These are phyloP conservation scores for Sapajus apella DNA, from an alignment of 2,113 vertebrate species.

Conservation along the genomic window DNA sequence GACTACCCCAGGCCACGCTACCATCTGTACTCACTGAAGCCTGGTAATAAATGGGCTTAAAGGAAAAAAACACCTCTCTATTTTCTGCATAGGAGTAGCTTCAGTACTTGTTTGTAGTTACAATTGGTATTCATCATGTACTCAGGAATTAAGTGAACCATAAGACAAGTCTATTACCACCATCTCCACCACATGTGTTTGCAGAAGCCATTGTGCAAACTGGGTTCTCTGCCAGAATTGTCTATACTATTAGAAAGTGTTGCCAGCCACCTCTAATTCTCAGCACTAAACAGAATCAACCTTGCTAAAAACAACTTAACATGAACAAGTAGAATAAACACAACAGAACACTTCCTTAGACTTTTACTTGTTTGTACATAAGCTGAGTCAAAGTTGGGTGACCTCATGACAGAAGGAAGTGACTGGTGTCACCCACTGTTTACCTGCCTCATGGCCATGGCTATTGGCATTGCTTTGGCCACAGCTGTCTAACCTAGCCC, in stretches of 20 bases:
- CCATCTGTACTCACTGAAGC: background rate
- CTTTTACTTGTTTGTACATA: background rate
- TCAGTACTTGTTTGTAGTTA: background rate
- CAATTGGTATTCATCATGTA: background rate
- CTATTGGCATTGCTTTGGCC: background rate
- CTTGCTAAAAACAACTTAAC: background rate
- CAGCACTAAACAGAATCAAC: background rate
- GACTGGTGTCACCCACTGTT: background rate
- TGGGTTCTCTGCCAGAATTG: background rate
- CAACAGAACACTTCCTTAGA: background rate
- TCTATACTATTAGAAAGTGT: background rate
- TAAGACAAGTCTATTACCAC: background rate
- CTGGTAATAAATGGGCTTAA: background rate
- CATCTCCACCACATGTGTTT: background rate
- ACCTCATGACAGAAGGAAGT: conserved; percentile 16
- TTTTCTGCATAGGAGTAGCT: background rate
- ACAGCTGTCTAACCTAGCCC: background rate
- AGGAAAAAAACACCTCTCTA: background rate
- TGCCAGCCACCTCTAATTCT: background rate
- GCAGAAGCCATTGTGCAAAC: background rate
- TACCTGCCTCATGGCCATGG: background rate
- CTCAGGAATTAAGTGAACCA: background rate
- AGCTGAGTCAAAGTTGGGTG: background rate
- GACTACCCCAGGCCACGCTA: background rate
- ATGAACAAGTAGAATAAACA: background rate